A percentile compares a stretch with the other conserved stretches of the same genome.
phyloP scores from a whole-genome alignment of 2,113 vertebrate genomes.

The Scophthalmus maximus region DNA sequence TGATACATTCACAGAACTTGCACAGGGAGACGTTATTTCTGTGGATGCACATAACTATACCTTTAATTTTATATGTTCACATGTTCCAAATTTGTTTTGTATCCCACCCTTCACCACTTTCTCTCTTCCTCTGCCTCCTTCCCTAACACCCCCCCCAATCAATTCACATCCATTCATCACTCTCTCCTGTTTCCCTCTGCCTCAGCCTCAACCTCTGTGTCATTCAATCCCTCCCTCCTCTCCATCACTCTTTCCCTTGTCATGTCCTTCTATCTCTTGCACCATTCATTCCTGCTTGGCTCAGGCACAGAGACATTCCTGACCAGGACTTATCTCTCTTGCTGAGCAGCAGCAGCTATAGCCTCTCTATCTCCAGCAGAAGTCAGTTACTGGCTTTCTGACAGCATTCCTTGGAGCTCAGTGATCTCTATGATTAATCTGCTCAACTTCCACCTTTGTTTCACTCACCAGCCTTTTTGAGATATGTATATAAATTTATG shows the following conservation, averaged over 20 bases:
- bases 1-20: slow-evolving; percentile 12
- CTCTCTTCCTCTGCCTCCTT: not conserved
- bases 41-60: no score
- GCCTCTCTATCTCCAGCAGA: slow-evolving; percentile 46
- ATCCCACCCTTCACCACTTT: slow-evolving; percentile 9
- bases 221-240: slow-evolving; percentile 35
- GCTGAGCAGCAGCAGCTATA: slow-evolving; percentile 40
- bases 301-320: slow-evolving; percentile 75
- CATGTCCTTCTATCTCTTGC: slow-evolving; percentile 50
- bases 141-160: not conserved
- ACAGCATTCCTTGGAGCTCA: slow-evolving; percentile 48
- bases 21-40: not conserved
- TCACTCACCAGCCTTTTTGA: not conserved
- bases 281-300: slow-evolving; percentile 59
- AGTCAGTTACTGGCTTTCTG: slow-evolving; percentile 40
- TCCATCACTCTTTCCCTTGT: slow-evolving; percentile 27
- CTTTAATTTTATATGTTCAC: slow-evolving; percentile 14
- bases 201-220: slow-evolving; percentile 23
- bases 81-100: not conserved
- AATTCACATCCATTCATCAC: slow-evolving; percentile 33
- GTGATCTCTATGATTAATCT: slow-evolving; percentile 29
- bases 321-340: slow-evolving; percentile 71
- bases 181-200: slow-evolving; percentile 4
- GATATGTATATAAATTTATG: not conserved
- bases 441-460: slow-evolving; percentile 42